Conservation (phyloP, 1,140 invertebrate genomes). For the Hylaeus anthracinus region DNA sequence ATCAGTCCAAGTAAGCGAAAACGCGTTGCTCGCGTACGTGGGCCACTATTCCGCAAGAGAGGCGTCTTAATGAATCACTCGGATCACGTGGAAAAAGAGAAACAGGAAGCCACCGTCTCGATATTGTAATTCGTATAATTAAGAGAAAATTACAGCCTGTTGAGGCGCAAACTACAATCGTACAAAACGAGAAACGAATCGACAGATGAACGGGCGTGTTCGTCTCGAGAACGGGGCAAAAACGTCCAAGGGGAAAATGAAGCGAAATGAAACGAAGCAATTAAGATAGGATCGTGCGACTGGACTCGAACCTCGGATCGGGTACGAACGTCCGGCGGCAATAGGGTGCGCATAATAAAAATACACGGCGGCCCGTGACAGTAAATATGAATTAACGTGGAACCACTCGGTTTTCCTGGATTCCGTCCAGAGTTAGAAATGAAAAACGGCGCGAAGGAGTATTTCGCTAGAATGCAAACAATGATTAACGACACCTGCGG, state of each 20-base stretch:
- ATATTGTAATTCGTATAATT: slow-evolving; percentile 35
- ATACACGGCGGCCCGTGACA: not conserved
- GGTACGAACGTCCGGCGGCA: not conserved
- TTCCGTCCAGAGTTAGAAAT: slow-evolving; percentile 10
- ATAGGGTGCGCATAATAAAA: not conserved
- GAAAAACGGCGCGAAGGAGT: slow-evolving; percentile 32
- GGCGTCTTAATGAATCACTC: not conserved
- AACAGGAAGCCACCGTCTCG: not conserved
- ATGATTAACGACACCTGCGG: slow-evolving; percentile 41
- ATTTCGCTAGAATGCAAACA: slow-evolving; percentile 31
- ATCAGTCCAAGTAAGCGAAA: not conserved
- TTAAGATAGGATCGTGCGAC: slow-evolving; percentile 21
- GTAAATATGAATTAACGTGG: slow-evolving; percentile 30
- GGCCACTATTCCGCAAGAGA: slow-evolving; percentile 3
- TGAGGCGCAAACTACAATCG: not conserved
- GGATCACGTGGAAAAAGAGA: not conserved
- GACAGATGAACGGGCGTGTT: not conserved
- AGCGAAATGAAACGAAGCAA: slow-evolving; percentile 24
- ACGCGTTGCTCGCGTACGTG: not conserved
- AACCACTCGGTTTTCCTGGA: slow-evolving; percentile 13
- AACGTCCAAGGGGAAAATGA: not conserved
- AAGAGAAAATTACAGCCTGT: slow-evolving; percentile 30
- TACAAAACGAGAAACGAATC: slow-evolving; percentile 1
- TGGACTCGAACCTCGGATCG: not conserved
- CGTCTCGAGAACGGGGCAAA: not conserved